phyloP scores from a whole-genome alignment of 2,888 invertebrate genomes.

The Deilephila elpenor region DNA sequence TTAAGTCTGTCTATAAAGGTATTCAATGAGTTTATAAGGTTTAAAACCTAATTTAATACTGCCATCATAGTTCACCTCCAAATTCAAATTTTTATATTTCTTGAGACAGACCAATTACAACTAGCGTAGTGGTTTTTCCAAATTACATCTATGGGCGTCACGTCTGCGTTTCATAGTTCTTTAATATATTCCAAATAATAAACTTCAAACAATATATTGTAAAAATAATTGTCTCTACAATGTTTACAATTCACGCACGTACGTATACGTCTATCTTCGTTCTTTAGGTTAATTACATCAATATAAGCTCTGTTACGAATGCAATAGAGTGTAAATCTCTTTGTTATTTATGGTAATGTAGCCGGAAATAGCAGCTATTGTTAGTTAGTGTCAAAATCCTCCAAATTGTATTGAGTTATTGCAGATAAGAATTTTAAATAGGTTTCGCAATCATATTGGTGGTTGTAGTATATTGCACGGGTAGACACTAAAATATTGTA shows the following conservation, averaged over 20 bases:
- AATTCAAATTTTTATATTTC: too few relatives aligned
- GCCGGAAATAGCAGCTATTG: conserved; percentile 21
- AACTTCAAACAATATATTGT: conserved; percentile 10
- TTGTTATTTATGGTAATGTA: not conserved
- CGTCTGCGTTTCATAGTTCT: not conserved
- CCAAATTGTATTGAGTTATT: conserved; percentile 21
- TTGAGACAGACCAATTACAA: too few relatives aligned
- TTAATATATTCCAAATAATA: not conserved
- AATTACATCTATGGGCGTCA: not conserved
- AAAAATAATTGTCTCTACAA: conserved; percentile 14
- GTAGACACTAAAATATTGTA: too few relatives aligned
- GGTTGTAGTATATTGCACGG: not conserved
- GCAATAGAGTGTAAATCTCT: not conserved
- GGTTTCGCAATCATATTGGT: not conserved
- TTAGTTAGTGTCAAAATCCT: conserved; percentile 19
- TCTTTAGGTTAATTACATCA: not conserved
- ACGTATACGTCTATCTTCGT: not conserved
- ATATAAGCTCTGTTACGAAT: not conserved
- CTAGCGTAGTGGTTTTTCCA: too few relatives aligned
- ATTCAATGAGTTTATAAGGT: too few relatives aligned
- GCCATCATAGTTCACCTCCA: too few relatives aligned
- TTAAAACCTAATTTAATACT: too few relatives aligned
- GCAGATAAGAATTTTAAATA: conserved; percentile 26
- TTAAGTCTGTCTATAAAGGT: too few relatives aligned
- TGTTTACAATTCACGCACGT: conserved; percentile 12